These are phyloP conservation scores for Pseudomugil tenellus DNA, from an alignment of 2,797 vertebrate species.

Conservation along the genomic window DNA sequence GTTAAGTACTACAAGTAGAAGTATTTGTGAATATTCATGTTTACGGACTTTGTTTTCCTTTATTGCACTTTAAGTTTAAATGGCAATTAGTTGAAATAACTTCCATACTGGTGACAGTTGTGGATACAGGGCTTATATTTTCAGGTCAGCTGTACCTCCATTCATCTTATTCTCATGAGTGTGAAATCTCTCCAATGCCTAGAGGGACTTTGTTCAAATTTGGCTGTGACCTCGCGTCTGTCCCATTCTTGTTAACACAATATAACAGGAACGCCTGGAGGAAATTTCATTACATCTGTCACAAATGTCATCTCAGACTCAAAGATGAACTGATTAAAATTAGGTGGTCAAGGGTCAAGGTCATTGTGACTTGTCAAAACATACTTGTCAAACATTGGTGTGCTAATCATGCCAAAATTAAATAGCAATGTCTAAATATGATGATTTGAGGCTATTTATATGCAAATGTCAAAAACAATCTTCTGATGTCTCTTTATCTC, in stretches of 20 bases:
- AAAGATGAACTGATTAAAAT: background rate
- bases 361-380: background rate
- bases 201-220: constrained; percentile 6
- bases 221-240: constrained; percentile 10
- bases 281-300: constrained; percentile 3
- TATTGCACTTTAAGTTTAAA: background rate
- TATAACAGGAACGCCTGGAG: background rate
- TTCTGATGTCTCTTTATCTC: background rate
- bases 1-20: constrained; percentile 20
- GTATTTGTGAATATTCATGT: background rate
- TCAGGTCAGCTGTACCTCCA: background rate
- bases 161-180: background rate
- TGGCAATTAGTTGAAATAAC: background rate
- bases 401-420: background rate
- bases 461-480: background rate
- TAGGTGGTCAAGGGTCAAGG: background rate
- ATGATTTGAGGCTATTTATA: background rate
- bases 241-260: constrained; percentile 2
- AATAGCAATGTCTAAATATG: background rate
- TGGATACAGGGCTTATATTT: background rate
- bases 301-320: background rate
- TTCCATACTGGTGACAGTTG: background rate
- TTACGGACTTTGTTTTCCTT: background rate
- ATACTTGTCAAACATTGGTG: background rate
- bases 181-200: background rate